phyloP scores from a whole-genome alignment of 2,113 vertebrate genomes.

The Nycticorax nycticorax region DNA sequence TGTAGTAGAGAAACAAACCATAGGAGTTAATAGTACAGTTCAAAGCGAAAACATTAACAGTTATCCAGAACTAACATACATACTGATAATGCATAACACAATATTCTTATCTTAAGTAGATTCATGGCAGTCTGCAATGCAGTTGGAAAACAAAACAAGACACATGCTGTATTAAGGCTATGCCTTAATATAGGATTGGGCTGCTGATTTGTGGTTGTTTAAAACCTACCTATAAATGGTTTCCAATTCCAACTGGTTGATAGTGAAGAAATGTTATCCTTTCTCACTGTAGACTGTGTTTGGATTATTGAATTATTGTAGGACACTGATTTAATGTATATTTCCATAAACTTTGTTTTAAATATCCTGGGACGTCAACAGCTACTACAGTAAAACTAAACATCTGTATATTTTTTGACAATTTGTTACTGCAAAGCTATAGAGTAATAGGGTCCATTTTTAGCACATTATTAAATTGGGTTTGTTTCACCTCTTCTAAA shows the following conservation, averaged over 20 bases:
- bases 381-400: background rate
- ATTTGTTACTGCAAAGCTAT: background rate
- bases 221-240: background rate
- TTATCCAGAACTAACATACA: background rate
- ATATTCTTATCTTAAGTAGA: background rate
- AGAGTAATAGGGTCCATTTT: background rate
- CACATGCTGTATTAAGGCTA: background rate
- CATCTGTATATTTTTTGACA: background rate
- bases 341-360: background rate
- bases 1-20: background rate
- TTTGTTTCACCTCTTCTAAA: background rate
- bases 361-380: background rate
- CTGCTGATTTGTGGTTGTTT: background rate
- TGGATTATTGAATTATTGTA: background rate
- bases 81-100: background rate
- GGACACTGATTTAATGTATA: background rate
- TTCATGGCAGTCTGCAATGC: background rate
- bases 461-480: background rate
- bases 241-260: background rate
- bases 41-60: background rate
- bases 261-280: background rate
- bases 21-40: background rate
- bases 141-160: background rate
- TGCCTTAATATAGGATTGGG: background rate
- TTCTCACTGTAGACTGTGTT: background rate